Evolutionary conservation across 2,888 invertebrate species (phyloP).

Genomic region (Pterostichus niger): DNA sequence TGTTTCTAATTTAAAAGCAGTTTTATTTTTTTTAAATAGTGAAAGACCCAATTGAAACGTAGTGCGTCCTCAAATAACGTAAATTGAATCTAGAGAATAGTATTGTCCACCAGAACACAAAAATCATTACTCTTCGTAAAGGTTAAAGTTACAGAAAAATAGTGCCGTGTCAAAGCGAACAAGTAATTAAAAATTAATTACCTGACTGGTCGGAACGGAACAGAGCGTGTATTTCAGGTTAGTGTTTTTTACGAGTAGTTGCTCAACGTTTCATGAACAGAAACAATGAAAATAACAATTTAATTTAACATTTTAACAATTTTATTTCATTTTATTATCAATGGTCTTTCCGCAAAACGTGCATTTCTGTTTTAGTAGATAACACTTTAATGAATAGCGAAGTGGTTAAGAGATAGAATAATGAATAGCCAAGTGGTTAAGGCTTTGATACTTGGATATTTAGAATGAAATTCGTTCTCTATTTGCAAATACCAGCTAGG

Average conservation of each 20-base stretch:
- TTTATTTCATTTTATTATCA: constrained; percentile 36
- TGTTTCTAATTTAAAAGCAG: no score
- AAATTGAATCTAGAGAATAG: not conserved
- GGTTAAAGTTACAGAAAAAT: constrained; percentile 19
- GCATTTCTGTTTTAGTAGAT: not conserved
- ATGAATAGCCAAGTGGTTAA: not conserved
- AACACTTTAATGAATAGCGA: constrained; percentile 1
- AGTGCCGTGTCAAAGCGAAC: constrained; percentile 35
- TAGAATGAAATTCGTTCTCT: no score
- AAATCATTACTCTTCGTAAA: constrained; percentile 30
- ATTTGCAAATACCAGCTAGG: no score
- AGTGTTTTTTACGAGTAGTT: constrained; percentile 29
- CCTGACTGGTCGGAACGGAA: constrained; percentile 1
- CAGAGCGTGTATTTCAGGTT: constrained; percentile 16
- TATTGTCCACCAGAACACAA: not conserved
- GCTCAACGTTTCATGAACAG: constrained; percentile 32
- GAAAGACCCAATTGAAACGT: not conserved
- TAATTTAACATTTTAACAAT: constrained; percentile 32
- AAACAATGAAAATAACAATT: constrained; percentile 44
- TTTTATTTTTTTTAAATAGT: not conserved
- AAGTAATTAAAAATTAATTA: constrained; percentile 47
- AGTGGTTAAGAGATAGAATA: constrained; percentile 1
- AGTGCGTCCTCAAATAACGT: not conserved
- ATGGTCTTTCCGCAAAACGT: constrained; percentile 4
- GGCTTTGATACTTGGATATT: no score